These are phyloP conservation scores for Unio delphinus DNA, from an alignment of 2,888 invertebrate genomes.

Conservation along the genomic window DNA sequence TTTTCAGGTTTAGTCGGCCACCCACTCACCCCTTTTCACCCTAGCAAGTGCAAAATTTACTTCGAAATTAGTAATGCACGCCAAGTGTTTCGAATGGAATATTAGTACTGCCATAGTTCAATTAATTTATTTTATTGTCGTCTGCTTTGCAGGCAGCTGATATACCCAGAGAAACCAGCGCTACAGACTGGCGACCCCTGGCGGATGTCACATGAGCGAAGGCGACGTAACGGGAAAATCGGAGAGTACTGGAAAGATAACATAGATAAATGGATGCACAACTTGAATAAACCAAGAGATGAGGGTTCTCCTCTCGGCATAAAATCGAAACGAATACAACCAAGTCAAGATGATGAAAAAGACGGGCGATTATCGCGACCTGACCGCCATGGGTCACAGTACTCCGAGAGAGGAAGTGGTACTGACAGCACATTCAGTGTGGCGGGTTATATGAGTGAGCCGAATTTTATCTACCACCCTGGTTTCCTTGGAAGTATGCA, in stretches of 20 bases:
- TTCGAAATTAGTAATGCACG: no score
- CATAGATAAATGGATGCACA: conserved; percentile 16
- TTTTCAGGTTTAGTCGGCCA: no score
- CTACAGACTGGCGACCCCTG: conserved; percentile 8
- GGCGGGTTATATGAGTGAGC: conserved; percentile 9
- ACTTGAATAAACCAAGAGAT: conserved; percentile 5
- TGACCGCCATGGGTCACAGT: conserved; percentile 1
- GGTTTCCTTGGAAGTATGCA: conserved; percentile 26
- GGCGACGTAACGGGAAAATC: no score
- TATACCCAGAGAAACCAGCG: conserved; percentile 30
- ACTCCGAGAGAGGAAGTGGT: conserved; percentile 5
- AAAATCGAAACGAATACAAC: neutral
- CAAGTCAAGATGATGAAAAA: neutral
- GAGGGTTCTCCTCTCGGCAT: neutral
- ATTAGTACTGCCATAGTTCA: no score
- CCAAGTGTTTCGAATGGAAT: no score
- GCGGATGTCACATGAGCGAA: conserved; percentile 1
- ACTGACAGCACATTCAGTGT: conserved; percentile 8
- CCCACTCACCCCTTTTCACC: no score
- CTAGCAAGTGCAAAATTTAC: no score
- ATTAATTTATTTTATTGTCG: no score
- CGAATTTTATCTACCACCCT: conserved; percentile 20
- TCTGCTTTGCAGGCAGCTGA: conserved; percentile 25
- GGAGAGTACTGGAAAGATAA: conserved; percentile 17
- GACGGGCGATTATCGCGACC: conserved; percentile 1